Evolutionary conservation across 2,113 vertebrate species (phyloP), one percentile per base, ranked within the genome.

Genomic region (Sceloporus undulatus): DNA sequence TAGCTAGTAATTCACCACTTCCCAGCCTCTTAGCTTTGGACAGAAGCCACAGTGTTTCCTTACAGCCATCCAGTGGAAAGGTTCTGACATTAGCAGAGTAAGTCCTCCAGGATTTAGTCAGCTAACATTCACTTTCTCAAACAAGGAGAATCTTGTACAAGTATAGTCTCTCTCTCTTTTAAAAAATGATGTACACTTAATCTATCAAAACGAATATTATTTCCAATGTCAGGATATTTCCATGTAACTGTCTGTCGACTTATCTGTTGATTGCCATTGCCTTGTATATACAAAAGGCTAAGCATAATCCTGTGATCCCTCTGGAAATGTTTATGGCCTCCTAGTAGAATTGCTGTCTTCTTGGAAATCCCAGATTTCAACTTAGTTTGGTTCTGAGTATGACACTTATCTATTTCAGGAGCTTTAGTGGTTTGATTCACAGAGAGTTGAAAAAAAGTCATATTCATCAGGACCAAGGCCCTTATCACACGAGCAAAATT

Each of bases 1-100:
- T 80, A 68, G 2, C 11, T 86, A 82, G 2, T 68, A 62, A 74
- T 87, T 87, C 66, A 21, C 10, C 56, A 65, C 90, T 88, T 84
- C 83, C 91, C 25, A 89, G 34, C 19, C 76, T 93, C 95, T 93
- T 93, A 94, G 90, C 91, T 93, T 93, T 92, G 76, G 68, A 78
- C n/a, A 84, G 85, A 59, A 87, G 84, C 84, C 48, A 54, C 70
- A 91, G 88, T 75, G 93, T 73, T 80, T 65, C 75, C 87, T 52
- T 87, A 87, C 86, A 90, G 75, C 89, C 82, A 77, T 73, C 59
- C 91, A 91, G 90, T 77, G 76, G 80, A 88, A 89, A 91, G 79
- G 85, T 91, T 94, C 74, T 88, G 81, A 91, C 84, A 93, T 91
- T 85, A 71, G 86, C 65, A 54, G 52, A 48, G 4, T 92, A 91